Conservation (phyloP, 2,888 invertebrate genomes). For the Gymnocheta viridis region DNA sequence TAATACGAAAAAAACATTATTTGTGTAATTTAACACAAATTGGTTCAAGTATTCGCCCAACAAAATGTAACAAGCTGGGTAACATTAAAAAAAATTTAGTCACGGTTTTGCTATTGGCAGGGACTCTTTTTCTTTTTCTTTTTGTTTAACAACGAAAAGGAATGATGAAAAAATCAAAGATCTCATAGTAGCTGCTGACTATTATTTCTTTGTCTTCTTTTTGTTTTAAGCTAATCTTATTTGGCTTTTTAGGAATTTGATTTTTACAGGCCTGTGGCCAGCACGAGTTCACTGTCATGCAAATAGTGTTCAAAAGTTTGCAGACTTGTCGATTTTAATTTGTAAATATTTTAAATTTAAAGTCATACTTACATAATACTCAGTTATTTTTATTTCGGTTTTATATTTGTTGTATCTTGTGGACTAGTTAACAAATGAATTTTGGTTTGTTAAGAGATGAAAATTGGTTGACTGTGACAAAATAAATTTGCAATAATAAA, state of each 20-base stretch:
- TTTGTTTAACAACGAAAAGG: neutral
- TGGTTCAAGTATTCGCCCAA: slow-evolving; percentile 43
- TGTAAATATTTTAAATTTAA: slow-evolving; percentile 41
- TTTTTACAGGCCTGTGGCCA: slow-evolving; percentile 66
- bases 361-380: slow-evolving; percentile 54
- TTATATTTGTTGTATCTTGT: neutral
- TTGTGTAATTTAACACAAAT: slow-evolving; percentile 52
- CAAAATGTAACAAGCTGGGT: slow-evolving; percentile 27
- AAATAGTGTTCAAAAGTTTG: slow-evolving; percentile 66
- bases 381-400: neutral
- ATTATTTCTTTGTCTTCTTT: neutral
- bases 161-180: slow-evolving; percentile 16
- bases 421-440: slow-evolving; percentile 3
- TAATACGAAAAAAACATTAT: slow-evolving; percentile 23
- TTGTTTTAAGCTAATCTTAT: neutral
- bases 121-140: slow-evolving; percentile 20
- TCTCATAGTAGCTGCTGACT: slow-evolving; percentile 2
- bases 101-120: slow-evolving; percentile 65
- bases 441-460: neutral
- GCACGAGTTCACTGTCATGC: slow-evolving; percentile 73
- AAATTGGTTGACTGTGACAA: slow-evolving; percentile 6
- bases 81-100: slow-evolving; percentile 34
- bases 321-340: slow-evolving; percentile 69
- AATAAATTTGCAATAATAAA: neutral
- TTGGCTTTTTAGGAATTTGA: slow-evolving; percentile 38